These are phyloP conservation scores for Lithobates sylvaticus DNA, from an alignment of 2,797 vertebrate species.

Conservation along the genomic window DNA sequence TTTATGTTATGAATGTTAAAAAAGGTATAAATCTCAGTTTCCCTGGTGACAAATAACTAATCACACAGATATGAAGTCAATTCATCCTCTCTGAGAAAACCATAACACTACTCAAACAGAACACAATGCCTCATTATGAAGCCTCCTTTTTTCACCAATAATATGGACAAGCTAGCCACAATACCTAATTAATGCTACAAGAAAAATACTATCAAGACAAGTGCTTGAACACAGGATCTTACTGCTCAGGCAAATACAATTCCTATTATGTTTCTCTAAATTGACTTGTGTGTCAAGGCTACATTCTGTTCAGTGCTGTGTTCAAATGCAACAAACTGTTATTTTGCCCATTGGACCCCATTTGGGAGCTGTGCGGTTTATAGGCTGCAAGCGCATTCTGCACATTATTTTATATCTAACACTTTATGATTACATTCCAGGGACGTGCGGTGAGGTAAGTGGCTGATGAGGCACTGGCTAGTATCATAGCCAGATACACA, in stretches of 20 bases:
- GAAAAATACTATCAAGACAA: background rate
- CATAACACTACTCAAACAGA: constrained; percentile 1
- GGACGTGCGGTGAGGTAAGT: too few relatives aligned
- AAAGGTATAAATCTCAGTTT: constrained; percentile 25
- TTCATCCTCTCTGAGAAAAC: background rate
- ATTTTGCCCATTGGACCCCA: too few relatives aligned
- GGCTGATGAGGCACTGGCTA: too few relatives aligned
- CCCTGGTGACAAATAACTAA: constrained; percentile 32
- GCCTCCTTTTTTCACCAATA: background rate
- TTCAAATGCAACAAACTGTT: too few relatives aligned
- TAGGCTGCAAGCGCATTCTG: too few relatives aligned
- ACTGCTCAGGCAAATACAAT: background rate
- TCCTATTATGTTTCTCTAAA: background rate
- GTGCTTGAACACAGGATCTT: background rate
- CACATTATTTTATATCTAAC: too few relatives aligned
- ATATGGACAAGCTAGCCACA: background rate
- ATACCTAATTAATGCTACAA: background rate
- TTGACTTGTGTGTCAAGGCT: too few relatives aligned
- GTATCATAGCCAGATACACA: too few relatives aligned
- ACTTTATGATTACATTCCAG: too few relatives aligned
- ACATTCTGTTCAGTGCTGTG: too few relatives aligned
- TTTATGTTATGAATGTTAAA: constrained; percentile 13
- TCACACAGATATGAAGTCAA: constrained; percentile 23
- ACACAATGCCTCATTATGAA: background rate
- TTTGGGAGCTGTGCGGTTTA: too few relatives aligned